Evolutionary conservation across 2,113 vertebrate species (phyloP), one percentile per base, ranked within the genome.

Genomic region (Ovis canadensis): DNA sequence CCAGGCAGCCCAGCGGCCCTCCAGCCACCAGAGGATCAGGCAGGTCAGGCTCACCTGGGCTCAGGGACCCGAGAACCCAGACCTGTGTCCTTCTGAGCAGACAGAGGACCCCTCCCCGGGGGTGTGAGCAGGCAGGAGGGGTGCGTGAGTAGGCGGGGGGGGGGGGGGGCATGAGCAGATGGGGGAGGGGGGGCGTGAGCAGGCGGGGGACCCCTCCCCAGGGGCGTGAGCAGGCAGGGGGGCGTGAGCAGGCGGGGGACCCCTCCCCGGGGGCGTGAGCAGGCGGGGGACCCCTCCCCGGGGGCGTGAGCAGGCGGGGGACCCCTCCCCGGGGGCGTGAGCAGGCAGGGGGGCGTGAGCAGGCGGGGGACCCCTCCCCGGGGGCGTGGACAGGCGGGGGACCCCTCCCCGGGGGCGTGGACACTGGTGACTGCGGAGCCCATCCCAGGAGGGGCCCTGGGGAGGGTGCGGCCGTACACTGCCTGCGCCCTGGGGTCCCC

Each of bases 331-430:
- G 0, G 21, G 21, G 7, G 60, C 0, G 29, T 62, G 29, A 7
- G 0, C 13, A 3, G 82, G 8, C 23, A 1, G 15, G 3, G 54
- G 14, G 7, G 19, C 5, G 0, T 82, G 10, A 1, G 13, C 48
- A 2, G 57, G 25, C 0, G 2, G 57, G 1, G 59, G 6, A 15
- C 59, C 29, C 60, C 27, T 14, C 27, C 27, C 27, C 1, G 6
- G 27, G 27, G 59, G 59, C 0, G 59, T 62, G 29, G 7, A 19
- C 17, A 45, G 45, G 45, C 45, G 45, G 45, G 8, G 82, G 14
- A 2, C 52, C 27, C 54, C n/a, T n/a, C 1, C 23, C 2, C 0
- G 1, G 25, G n/a, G 9, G n/a, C 0, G 0, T 83, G 13, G 9
- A 27, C 82, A 2, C 7, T n/a, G 33, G 33, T n/a, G 7, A n/a